phyloP scores from a whole-genome alignment of 2,113 vertebrate genomes.

The Dasyprocta punctata region DNA sequence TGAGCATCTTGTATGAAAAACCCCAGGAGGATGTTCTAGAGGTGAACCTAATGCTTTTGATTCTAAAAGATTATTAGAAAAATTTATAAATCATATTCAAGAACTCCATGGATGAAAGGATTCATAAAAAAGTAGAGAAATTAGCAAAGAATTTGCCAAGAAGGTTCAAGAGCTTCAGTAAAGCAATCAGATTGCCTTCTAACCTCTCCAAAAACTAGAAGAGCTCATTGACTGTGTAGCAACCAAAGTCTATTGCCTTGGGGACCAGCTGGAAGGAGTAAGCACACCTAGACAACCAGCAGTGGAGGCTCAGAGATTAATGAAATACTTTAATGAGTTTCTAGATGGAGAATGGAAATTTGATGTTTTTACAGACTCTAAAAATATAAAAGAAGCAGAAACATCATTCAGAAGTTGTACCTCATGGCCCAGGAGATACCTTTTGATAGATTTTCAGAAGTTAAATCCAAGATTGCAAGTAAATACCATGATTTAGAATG shows the following conservation, averaged over 20 bases:
- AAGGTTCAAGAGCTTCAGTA: slow-evolving; percentile 98
- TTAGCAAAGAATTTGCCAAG: slow-evolving; percentile 98
- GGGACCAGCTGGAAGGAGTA: slow-evolving; percentile 98
- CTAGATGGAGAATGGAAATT: slow-evolving; percentile 98
- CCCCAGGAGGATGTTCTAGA: no score
- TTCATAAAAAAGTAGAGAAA: slow-evolving; percentile 97
- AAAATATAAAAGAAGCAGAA: slow-evolving; percentile 99
- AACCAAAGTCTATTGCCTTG: slow-evolving; percentile 99
- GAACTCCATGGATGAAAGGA: slow-evolving; percentile 98
- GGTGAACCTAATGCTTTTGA: no score
- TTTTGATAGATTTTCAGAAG: slow-evolving; percentile 99
- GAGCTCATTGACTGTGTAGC: slow-evolving; percentile 99
- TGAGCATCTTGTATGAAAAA: no score
- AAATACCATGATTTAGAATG: slow-evolving; percentile 99
- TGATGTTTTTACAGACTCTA: slow-evolving; percentile 98
- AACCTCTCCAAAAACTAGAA: slow-evolving; percentile 99
- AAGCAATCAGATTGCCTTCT: slow-evolving; percentile 99
- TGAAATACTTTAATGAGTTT: slow-evolving; percentile 99
- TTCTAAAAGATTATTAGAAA: slow-evolving; percentile 92
- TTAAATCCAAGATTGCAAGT: slow-evolving; percentile 99
- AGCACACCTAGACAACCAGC: slow-evolving; percentile 98
- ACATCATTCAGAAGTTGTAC: slow-evolving; percentile 99
- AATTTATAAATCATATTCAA: slow-evolving; percentile 98
- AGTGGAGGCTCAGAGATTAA: slow-evolving; percentile 98
- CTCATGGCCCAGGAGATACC: slow-evolving; percentile 99